Percentiles rank a stretch among this genome's conserved stretches.
Evolutionary conservation across 2,888 invertebrate species (phyloP).

Genomic region (Cancer borealis): DNA sequence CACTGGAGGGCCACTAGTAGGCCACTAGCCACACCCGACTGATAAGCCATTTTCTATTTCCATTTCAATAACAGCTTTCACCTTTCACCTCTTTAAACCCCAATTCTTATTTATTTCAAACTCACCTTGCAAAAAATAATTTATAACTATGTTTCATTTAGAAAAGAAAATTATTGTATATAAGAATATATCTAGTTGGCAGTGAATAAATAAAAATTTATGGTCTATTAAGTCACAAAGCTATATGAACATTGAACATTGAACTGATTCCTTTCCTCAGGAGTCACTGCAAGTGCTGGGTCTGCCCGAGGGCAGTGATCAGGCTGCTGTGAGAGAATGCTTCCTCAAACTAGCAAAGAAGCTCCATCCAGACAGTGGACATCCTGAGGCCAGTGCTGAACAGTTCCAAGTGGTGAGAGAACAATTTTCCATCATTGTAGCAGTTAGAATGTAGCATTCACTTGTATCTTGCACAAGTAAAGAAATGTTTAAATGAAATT

Average conservation of each 20-base stretch:
- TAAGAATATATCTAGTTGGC: too few species aligned
- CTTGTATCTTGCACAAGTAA: neutral
- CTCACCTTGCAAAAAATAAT: too few species aligned
- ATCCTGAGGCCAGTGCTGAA: conserved; percentile 85
- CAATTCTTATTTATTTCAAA: too few species aligned
- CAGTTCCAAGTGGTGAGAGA: conserved; percentile 86
- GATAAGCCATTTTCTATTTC: too few species aligned
- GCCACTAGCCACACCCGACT: too few species aligned
- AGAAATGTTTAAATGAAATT: too few species aligned
- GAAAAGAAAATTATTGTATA: neutral
- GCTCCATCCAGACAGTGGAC: conserved; percentile 91
- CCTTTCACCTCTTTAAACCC: too few species aligned
- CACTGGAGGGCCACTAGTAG: too few species aligned
- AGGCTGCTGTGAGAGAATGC: conserved; percentile 86
- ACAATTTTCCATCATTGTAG: neutral
- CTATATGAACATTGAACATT: neutral
- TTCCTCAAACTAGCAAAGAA: conserved; percentile 89
- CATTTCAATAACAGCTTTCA: too few species aligned
- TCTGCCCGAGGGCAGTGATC: conserved; percentile 85
- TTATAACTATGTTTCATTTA: neutral
- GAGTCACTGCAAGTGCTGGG: conserved; percentile 86
- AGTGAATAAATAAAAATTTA: neutral
- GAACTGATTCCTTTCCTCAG: conserved; percentile 80
- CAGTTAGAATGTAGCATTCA: neutral
- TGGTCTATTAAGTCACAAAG: neutral